These are phyloP conservation scores for Chalcis sispes DNA, from an alignment of 2,888 invertebrate species.

Conservation along the genomic window DNA sequence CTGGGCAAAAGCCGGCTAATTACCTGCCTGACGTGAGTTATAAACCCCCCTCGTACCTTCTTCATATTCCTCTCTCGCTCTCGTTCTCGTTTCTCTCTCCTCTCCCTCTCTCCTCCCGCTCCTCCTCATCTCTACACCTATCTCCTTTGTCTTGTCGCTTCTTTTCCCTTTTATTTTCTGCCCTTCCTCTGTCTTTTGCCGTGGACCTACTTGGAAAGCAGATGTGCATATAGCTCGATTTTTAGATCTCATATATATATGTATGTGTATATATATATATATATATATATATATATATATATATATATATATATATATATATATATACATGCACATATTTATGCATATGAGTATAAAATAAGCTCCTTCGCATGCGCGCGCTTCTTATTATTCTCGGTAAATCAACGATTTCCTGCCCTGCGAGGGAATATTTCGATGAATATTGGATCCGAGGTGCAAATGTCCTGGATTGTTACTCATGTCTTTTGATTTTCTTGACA, in stretches of 20 bases:
- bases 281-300: background rate
- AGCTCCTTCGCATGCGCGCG: conserved; percentile 33
- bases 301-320: too few relatives aligned
- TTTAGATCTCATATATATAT: too few relatives aligned
- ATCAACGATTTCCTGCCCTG: conserved; percentile 54
- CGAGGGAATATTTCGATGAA: background rate
- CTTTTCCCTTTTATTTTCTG: conserved; percentile 52
- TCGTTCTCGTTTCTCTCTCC: conserved; percentile 48
- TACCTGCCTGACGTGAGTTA: conserved; percentile 77
- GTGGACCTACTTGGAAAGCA: conserved; percentile 33
- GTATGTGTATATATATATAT: background rate
- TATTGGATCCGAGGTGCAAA: background rate
- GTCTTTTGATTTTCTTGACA: background rate
- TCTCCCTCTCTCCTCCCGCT: conserved; percentile 44
- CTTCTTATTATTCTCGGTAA: conserved; percentile 56
- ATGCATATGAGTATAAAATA: background rate
- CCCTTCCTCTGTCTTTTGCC: background rate
- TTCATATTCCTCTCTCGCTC: conserved; percentile 49
- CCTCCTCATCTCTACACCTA: too few relatives aligned
- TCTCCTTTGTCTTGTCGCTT: conserved; percentile 50
- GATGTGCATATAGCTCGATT: too few relatives aligned
- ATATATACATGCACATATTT: background rate
- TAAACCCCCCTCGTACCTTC: conserved; percentile 67
- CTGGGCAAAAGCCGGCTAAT: conserved; percentile 75
- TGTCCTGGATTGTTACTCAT: too few relatives aligned